Conservation (phyloP, 2,888 invertebrate genomes). For the Metellina segmentata region DNA sequence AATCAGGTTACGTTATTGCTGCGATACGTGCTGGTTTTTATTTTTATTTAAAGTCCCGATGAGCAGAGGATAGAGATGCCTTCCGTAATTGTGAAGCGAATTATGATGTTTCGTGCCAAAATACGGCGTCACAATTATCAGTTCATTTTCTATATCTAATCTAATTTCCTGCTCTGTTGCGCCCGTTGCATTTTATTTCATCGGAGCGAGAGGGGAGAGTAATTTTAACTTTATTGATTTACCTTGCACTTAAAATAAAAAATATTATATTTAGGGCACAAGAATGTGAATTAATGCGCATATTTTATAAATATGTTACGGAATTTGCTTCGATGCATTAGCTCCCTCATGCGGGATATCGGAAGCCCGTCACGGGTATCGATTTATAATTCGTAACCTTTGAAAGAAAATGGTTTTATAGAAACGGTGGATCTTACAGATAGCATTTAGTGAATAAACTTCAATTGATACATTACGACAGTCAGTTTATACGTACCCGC, state of each 20-base stretch:
- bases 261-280: background rate
- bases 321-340: background rate
- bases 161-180: conserved; percentile 21
- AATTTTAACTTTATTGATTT: conserved; percentile 6
- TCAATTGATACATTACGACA: no score
- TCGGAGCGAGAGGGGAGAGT: background rate
- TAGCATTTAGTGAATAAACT: background rate
- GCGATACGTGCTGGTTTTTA: background rate
- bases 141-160: conserved; percentile 22
- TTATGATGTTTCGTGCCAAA: conserved; percentile 19
- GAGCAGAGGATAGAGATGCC: background rate
- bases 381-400: no score
- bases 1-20: conserved; percentile 6
- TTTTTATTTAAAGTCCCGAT: conserved; percentile 4
- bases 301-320: background rate
- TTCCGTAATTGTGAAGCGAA: conserved; percentile 18
- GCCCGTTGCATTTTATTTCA: conserved; percentile 17
- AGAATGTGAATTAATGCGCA: background rate
- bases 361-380: no score
- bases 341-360: background rate
- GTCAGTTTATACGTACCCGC: no score
- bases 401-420: no score
- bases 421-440: background rate
- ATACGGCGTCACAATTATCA: conserved; percentile 21
- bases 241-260: background rate